These are phyloP conservation scores for Apolygus lucorum DNA, from an alignment of 1,140 invertebrate species.

Conservation along the genomic window DNA sequence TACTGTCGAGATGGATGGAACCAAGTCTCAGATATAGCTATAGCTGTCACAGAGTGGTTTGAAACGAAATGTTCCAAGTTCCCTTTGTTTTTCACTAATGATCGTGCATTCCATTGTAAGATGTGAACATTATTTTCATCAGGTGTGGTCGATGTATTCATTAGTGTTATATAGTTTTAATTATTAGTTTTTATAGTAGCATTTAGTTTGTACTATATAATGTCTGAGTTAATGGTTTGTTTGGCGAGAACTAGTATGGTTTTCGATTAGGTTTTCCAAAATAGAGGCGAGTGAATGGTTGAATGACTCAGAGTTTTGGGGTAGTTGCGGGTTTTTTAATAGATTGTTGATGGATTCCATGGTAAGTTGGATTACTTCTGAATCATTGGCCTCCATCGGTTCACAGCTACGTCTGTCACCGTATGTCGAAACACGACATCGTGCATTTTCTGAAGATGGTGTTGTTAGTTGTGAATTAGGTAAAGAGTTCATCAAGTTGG, in stretches of 20 bases:
- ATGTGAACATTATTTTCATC: no score
- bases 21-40: background rate
- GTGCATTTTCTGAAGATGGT: background rate
- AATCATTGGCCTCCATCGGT: background rate
- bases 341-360: background rate
- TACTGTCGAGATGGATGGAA: background rate
- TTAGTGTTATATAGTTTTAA: background rate
- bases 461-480: background rate
- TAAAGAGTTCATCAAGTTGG: background rate
- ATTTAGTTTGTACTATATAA: background rate
- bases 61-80: background rate
- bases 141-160: no score
- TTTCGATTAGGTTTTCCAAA: background rate
- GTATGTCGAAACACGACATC: background rate
- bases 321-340: background rate
- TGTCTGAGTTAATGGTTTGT: background rate
- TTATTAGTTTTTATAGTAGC: background rate
- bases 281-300: background rate
- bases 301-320: background rate
- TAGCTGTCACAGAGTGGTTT: background rate
- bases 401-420: background rate
- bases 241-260: background rate
- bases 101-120: no score
- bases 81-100: background rate
- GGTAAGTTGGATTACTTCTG: background rate